These are phyloP conservation scores for Cinclus cinclus DNA, from an alignment of 2,113 vertebrate species.

Conservation along the genomic window DNA sequence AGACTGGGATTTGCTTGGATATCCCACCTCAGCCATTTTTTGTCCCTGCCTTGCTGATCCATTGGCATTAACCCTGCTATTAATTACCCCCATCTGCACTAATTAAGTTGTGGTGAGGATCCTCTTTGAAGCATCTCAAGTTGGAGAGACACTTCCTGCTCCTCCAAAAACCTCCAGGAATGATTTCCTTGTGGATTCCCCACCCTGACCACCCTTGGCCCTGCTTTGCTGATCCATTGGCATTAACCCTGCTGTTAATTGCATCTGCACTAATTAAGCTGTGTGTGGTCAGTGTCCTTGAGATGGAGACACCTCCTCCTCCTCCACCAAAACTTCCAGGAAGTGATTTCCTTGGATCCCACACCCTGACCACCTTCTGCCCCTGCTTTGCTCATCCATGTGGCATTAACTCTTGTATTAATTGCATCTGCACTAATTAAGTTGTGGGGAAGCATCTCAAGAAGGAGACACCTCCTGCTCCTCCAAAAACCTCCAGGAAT, in stretches of 20 bases:
- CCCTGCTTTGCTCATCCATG: background rate
- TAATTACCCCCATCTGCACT: background rate
- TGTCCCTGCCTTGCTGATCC: background rate
- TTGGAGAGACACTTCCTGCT: background rate
- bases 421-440: no score
- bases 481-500: background rate
- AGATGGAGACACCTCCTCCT: background rate
- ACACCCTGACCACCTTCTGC: background rate
- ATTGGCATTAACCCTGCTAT: rapidly evolving
- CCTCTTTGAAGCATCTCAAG: background rate
- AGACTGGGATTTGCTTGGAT: background rate
- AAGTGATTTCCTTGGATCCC: background rate
- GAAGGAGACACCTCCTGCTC: background rate
- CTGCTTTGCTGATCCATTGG: background rate
- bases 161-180: background rate
- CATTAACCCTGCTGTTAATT: background rate
- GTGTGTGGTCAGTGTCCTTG: background rate
- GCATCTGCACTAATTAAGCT: background rate
- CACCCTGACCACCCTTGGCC: background rate
- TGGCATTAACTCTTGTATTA: rapidly evolving
- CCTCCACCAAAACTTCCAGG: background rate
- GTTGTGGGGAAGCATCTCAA: background rate
- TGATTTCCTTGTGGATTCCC: background rate
- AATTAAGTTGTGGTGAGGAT: background rate
- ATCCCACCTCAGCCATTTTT: rapidly evolving